phyloP scores from a whole-genome alignment of 2,888 invertebrate genomes.

The Andricus curvator region DNA sequence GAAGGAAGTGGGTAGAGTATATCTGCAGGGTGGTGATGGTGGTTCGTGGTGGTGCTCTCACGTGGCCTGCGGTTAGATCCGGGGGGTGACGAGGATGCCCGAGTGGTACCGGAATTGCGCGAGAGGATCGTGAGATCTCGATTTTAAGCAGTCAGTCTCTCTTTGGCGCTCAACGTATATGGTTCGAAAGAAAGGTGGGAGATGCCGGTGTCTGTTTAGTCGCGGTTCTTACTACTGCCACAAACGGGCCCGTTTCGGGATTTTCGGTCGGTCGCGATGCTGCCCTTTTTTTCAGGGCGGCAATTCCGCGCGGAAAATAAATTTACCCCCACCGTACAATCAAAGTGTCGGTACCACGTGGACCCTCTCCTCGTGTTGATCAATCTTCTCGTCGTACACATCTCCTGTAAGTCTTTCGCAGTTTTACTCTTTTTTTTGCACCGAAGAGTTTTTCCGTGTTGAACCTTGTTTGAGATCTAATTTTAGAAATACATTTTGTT shows the following conservation, averaged over 20 bases:
- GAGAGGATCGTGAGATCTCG: slow-evolving; percentile 58
- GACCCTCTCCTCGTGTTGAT: slow-evolving; percentile 63
- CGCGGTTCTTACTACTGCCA: slow-evolving; percentile 19
- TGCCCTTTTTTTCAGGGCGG: slow-evolving; percentile 52
- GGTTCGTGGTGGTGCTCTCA: slow-evolving; percentile 24
- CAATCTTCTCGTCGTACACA: slow-evolving; percentile 57
- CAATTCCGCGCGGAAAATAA: slow-evolving; percentile 54
- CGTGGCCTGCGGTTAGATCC: slow-evolving; percentile 45
- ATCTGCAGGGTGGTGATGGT: slow-evolving; percentile 35
- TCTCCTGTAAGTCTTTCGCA: slow-evolving; percentile 58
- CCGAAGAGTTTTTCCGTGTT: not conserved
- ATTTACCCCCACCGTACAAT: slow-evolving; percentile 47
- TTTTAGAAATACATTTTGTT: not conserved
- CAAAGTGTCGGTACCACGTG: slow-evolving; percentile 60
- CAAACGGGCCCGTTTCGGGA: slow-evolving; percentile 32
- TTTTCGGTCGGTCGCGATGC: slow-evolving; percentile 53
- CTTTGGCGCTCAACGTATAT: slow-evolving; percentile 54
- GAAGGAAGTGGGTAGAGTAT: slow-evolving; percentile 48
- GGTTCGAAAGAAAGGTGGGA: slow-evolving; percentile 45
- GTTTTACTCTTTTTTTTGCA: slow-evolving; percentile 5
- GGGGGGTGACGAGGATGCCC: slow-evolving; percentile 61
- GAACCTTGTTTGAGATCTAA: not conserved
- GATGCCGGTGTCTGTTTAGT: slow-evolving; percentile 24
- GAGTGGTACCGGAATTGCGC: slow-evolving; percentile 59
- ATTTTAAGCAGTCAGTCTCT: slow-evolving; percentile 66